Conservation (phyloP, 2,113 vertebrate genomes). For the Tragelaphus scriptus region DNA sequence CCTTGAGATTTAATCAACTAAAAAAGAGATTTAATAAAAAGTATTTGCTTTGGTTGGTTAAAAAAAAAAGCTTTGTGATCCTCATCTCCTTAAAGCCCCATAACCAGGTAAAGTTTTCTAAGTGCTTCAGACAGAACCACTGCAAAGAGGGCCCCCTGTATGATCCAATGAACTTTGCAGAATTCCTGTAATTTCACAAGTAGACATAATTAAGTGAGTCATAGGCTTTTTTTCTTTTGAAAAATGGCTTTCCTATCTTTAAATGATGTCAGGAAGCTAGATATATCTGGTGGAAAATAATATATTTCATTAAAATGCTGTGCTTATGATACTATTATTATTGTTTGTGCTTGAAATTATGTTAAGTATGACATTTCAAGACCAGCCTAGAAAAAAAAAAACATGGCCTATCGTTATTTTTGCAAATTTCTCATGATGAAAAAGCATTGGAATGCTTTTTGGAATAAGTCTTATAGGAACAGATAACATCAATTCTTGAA, state of each 20-base stretch:
- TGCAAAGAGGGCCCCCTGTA: neutral
- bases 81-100: neutral
- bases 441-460: slow-evolving; percentile 26
- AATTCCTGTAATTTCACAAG: neutral
- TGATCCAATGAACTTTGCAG: neutral
- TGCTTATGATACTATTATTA: neutral
- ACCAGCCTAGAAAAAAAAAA: neutral
- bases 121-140: neutral
- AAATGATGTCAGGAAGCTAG: neutral
- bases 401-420: neutral
- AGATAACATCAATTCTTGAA: slow-evolving; percentile 43
- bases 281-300: slow-evolving; percentile 11
- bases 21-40: neutral
- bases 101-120: neutral
- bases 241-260: slow-evolving; percentile 13
- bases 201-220: neutral
- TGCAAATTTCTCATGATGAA: slow-evolving; percentile 35
- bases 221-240: neutral
- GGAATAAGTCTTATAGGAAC: neutral
- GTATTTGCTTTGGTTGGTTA: neutral
- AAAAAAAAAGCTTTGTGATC: neutral
- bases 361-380: slow-evolving; percentile 5
- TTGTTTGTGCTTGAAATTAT: slow-evolving; percentile 13
- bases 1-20: neutral
- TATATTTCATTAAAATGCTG: neutral